Conservation (phyloP, 2,888 invertebrate genomes). For the Caenorhabditis panamensis region DNA sequence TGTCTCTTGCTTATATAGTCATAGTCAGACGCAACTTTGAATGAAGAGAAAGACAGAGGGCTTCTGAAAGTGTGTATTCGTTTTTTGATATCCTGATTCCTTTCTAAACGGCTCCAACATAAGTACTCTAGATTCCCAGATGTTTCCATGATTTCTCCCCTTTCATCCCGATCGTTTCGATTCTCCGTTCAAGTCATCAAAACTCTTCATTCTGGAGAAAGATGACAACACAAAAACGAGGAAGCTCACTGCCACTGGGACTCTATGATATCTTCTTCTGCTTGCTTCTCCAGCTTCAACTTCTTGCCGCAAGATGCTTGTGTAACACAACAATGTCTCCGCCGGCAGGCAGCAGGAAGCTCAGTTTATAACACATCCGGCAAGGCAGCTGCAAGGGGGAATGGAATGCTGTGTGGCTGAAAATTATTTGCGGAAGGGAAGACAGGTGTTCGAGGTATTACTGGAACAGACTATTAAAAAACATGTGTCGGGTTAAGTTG, state of each 20-base stretch:
- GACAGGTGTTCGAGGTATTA: neutral
- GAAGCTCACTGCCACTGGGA: neutral
- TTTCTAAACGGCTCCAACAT: too few relatives aligned
- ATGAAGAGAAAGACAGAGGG: too few relatives aligned
- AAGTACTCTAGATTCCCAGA: too few relatives aligned
- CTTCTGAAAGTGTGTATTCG: too few relatives aligned
- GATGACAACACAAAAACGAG: conserved; percentile 2
- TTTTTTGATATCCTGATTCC: too few relatives aligned
- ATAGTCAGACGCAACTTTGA: too few relatives aligned
- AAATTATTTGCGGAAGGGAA: neutral
- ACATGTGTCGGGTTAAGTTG: neutral
- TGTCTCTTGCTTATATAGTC: too few relatives aligned
- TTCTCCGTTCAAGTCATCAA: neutral
- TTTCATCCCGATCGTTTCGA: neutral
- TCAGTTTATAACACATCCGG: neutral
- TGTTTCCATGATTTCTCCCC: neutral
- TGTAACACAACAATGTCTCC: conserved; percentile 9
- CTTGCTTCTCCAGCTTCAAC: neutral
- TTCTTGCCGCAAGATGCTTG: conserved; percentile 8
- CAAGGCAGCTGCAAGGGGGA: neutral
- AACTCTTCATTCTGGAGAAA: neutral
- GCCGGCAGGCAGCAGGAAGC: neutral
- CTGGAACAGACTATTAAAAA: neutral
- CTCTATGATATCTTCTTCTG: neutral
- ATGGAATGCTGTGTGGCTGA: neutral